Evolutionary conservation across 2,797 vertebrate species (phyloP), one percentile per base, ranked within the genome.

Genomic region (Ctenosaura bakeri): DNA sequence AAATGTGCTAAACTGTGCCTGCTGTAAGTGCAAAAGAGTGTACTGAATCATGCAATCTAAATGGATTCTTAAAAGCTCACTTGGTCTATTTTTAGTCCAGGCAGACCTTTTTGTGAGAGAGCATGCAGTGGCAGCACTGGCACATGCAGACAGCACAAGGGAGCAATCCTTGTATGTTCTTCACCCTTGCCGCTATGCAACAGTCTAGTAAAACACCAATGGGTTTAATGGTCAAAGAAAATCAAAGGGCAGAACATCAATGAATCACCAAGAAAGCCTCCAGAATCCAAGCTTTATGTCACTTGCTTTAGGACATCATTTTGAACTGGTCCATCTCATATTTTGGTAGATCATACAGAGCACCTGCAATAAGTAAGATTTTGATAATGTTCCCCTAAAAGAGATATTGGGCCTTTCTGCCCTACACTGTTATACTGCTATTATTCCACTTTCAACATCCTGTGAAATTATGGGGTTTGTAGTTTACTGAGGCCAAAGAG

Each of bases 71-170:
- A 88, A 91, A 88, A 62, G 87, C 74, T 0, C 1, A 69, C 88
- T 90, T 76, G n/a, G 50, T 83, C 86, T 90, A 90, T 56, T 32
- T 83, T 78, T 89, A 89, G 88, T 66, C 88, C 80, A 78, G 52
- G 24, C 29, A 87, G 74, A 83, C 62, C 78, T 71, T 92, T 10
- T 69, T 50, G 12, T 1, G 46, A 90, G 10, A 59, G 1, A 91
- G 56, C 85, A 74, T 62, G 74, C 89, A 89, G 26, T 12, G 81
- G 22, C 2, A 35, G 32, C 29, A 85, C 12, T 13, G 79, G n/a
- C 50, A 79, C 32, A 83, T 8, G 29, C 0, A 83, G 80, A 69
- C 26, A 1, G 29, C 3, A 69, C 32, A 88, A 87, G 79, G 24
- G 81, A 79, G 71, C 13, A 84, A 54, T n/a, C 26, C 13, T 66